Percentiles rank a stretch among this genome's conserved stretches.
Conservation (phyloP, 2,888 invertebrate species). For the Tachina grossa region DNA sequence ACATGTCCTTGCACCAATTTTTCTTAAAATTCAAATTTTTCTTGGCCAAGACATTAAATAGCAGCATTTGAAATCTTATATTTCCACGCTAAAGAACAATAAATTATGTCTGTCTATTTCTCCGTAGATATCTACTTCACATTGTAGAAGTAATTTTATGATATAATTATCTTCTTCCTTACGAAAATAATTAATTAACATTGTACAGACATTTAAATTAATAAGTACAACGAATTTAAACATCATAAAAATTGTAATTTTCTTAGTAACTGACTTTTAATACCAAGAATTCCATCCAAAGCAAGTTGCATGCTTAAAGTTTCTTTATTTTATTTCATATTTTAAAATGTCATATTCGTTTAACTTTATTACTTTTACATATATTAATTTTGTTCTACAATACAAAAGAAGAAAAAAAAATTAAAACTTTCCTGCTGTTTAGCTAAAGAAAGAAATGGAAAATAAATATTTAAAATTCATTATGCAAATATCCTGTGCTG, state of each 20-base stretch:
- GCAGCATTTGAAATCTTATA: too few relatives aligned
- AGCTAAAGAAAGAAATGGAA: conserved; percentile 25
- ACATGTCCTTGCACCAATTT: too few relatives aligned
- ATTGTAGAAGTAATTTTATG: too few relatives aligned
- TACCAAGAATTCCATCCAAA: neutral
- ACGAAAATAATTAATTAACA: too few relatives aligned
- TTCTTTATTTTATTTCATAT: neutral
- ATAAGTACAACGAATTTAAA: neutral
- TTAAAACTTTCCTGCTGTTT: conserved; percentile 38
- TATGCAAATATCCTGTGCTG: conserved; percentile 64
- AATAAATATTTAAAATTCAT: conserved; percentile 70
- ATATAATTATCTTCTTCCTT: too few relatives aligned
- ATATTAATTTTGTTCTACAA: conserved; percentile 37
- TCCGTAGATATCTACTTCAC: too few relatives aligned
- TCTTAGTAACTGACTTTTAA: neutral
- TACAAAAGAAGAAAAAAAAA: neutral
- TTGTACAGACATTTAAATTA: too few relatives aligned
- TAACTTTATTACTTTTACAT: conserved; percentile 10
- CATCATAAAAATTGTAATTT: neutral
- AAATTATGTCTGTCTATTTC: too few relatives aligned
- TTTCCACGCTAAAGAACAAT: too few relatives aligned
- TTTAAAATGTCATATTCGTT: conserved; percentile 13
- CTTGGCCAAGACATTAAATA: too few relatives aligned
- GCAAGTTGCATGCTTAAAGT: conserved; percentile 6
- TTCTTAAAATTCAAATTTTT: too few relatives aligned